Evolutionary conservation across 1,140 invertebrate species (phyloP).

Genomic region (Calliphora vicina): DNA sequence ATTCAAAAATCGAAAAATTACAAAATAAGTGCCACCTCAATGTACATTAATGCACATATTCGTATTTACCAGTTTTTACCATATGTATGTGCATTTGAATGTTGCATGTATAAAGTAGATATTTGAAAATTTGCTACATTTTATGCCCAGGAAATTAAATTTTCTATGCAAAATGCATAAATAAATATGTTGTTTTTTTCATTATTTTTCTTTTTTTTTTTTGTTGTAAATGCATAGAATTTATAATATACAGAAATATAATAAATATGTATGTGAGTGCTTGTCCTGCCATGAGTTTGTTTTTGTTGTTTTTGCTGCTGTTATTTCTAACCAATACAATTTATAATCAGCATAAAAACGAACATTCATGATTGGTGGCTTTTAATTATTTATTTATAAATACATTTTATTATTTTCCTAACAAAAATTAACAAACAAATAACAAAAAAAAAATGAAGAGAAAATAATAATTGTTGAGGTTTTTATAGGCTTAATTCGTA

Average conservation of each 20-base stretch:
- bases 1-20: too few species aligned
- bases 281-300: neutral
- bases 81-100: too few species aligned
- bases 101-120: too few species aligned
- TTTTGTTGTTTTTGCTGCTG: neutral
- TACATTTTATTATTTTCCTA: neutral
- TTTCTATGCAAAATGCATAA: constrained; percentile 34
- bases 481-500: neutral
- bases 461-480: neutral
- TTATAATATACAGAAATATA: neutral
- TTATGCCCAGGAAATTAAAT: constrained; percentile 33
- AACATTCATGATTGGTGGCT: constrained; percentile 13
- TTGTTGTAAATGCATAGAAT: neutral
- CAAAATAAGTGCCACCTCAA: too few species aligned
- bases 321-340: neutral
- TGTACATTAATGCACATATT: too few species aligned
- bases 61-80: too few species aligned
- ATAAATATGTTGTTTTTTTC: constrained; percentile 22
- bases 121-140: constrained; percentile 12
- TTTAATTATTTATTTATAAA: constrained; percentile 6
- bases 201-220: neutral
- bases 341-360: constrained; percentile 6
- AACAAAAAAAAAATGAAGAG: neutral
- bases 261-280: neutral
- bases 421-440: too few species aligned